Evolutionary conservation across 2,113 vertebrate genomes (phyloP), one percentile per base, ranked within the genome.

Genomic region (Channa maculata): DNA sequence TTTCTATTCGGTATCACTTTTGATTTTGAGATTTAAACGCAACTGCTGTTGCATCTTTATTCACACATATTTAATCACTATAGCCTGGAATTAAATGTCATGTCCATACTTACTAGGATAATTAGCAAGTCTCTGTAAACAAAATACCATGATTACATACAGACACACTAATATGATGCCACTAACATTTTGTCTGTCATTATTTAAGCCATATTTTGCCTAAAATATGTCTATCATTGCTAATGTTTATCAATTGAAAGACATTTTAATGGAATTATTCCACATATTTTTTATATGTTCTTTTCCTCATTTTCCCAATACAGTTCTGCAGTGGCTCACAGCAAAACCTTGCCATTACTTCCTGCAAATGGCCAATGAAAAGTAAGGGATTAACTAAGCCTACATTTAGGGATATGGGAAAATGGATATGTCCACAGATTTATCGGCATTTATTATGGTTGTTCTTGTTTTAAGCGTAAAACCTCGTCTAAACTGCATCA

Each of bases 401-500:
- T 77, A 80, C 71, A 89, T 88, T 89, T 84, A 86, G 80, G 50
- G 71, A 77, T 65, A 62, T 69, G 62, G 75, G 86, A 80, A 89
- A 86, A 83, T 82, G 64, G 79, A 88, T 82, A 87, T 65, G 72
- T 77, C 74, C 68, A 86, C 77, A 82, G 80, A 91, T 92, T 88
- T 91, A 89, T 76, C 81, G 73, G 33, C 73, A 84, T 92, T 88
- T 91, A 89, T 85, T 89, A 88, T 75, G 59, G 81, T 84, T 86
- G 82, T 86, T 90, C 85, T 88, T 91, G 85, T 90, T 91, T 93
- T 86, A 93, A 91, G 85, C 70, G 77, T 82, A 88, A 88, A 83
- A 79, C 51, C 61, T 69, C 66, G 61, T 83, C 86, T 86, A 89
- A 90, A 90, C 86, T 70, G 78, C 72, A 86, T 80, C 79, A 78